Conservation (phyloP, 2,888 invertebrate species). For the Clistopyga incitator region DNA sequence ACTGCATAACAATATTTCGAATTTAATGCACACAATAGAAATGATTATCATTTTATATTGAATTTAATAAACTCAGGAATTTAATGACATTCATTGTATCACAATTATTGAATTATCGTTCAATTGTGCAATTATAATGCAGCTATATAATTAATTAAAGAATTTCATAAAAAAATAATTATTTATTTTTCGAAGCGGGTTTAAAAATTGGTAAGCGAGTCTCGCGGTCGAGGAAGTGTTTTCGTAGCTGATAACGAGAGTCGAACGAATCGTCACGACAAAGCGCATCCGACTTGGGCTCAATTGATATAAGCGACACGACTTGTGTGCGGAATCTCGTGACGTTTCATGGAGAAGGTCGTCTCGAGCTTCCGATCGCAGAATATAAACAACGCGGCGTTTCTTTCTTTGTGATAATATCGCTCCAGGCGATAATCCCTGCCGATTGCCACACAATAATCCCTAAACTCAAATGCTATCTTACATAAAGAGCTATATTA, state of each 20-base stretch:
- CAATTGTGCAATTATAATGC: no score
- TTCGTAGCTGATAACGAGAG: slow-evolving; percentile 54
- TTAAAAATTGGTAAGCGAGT: slow-evolving; percentile 4
- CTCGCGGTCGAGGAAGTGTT: not conserved
- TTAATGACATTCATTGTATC: no score
- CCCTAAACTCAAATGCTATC: not conserved
- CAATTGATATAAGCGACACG: slow-evolving; percentile 72
- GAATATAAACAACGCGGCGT: slow-evolving; percentile 7
- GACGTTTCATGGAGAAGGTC: slow-evolving; percentile 67
- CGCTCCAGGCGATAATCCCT: not conserved
- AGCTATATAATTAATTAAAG: no score
- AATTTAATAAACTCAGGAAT: no score
- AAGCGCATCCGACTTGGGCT: slow-evolving; percentile 42
- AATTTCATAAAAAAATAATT: no score
- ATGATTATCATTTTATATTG: no score
- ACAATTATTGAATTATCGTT: no score
- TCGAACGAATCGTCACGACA: slow-evolving; percentile 65
- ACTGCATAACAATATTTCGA: no score
- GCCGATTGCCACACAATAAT: not conserved
- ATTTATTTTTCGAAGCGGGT: no score
- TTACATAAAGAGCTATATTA: not conserved
- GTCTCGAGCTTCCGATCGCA: slow-evolving; percentile 20
- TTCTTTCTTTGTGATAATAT: not conserved
- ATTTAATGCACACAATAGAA: no score
- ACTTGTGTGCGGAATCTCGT: slow-evolving; percentile 34